A percentile compares a stretch with the other conserved stretches of the same genome.
phyloP scores from a whole-genome alignment of 2,888 invertebrate species.

The Nomada hirtipes region DNA sequence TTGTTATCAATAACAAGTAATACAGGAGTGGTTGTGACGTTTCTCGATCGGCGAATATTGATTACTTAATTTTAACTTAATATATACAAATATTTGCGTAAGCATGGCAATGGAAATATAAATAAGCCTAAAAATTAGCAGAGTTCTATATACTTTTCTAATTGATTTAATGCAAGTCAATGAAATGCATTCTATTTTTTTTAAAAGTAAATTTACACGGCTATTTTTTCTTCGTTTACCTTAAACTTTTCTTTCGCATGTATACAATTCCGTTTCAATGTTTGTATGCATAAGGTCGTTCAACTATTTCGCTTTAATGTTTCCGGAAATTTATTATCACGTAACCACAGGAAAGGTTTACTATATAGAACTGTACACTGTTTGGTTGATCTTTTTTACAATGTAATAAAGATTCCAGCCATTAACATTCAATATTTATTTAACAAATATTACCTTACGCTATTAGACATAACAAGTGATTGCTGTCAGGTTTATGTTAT shows the following conservation, averaged over 20 bases:
- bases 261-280: constrained; percentile 48
- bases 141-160: constrained; percentile 4
- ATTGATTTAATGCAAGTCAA: constrained; percentile 23
- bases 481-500: constrained; percentile 48
- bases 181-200: constrained; percentile 35
- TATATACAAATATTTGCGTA: constrained; percentile 16
- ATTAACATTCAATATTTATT: constrained; percentile 70
- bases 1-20: background rate
- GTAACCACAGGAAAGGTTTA: constrained; percentile 17
- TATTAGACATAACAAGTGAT: constrained; percentile 66
- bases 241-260: constrained; percentile 6
- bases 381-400: constrained; percentile 47
- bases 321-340: constrained; percentile 16
- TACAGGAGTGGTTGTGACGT: constrained; percentile 3
- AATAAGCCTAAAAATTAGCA: constrained; percentile 27
- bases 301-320: constrained; percentile 17
- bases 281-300: constrained; percentile 11
- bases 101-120: constrained; percentile 17
- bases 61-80: constrained; percentile 28
- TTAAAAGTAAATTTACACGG: constrained; percentile 20
- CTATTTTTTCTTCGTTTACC: constrained; percentile 4
- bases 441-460: constrained; percentile 63
- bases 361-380: constrained; percentile 44
- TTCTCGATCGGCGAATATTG: constrained; percentile 20
- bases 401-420: constrained; percentile 63